Evolutionary conservation across 2,113 vertebrate genomes (phyloP), one percentile per base, ranked within the genome.

Genomic region (Hippocampus guttulatus): DNA sequence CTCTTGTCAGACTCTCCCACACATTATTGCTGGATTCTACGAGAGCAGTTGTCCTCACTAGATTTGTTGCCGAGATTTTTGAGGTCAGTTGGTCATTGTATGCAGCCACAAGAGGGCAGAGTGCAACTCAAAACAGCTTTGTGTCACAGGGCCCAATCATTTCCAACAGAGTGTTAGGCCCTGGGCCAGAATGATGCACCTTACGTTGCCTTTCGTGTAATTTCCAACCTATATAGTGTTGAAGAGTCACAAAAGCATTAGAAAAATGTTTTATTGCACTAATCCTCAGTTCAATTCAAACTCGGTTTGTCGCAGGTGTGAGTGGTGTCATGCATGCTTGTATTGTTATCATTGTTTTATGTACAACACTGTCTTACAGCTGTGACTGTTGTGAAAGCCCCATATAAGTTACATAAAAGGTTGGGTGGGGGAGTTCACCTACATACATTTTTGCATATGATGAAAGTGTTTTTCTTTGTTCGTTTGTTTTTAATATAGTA

Each of bases 61-160:
- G 27, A 27, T 61, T 18, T 61, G 27, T 61, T 33, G 58, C 7
- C 27, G 3, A 16, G 27, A 51, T 63, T 70, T 75, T 71, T 6
- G 18, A 67, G 41, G 68, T 58, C 14, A 65, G 38, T n/a, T 76
- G 67, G 33, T 51, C 64, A 67, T 62, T 45, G 57, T 57, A 38
- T 55, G 23, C 52, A 14, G 82, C 92, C 92, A 92, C 88, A 83
- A 92, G 92, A 79, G 90, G 92, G 90, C 91, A 92, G 88, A 85
- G 68, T 81, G 66, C 78, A 82, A 69, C 88, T 87, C 75, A 82
- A 84, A 77, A 82, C 75, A 77, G 62, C 61, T 54, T 73, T 73
- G 75, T 78, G 65, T 64, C 81, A 62, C 10, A 18, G 69, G 57
- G 66, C 4, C 71, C 67, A 30, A 65, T 75, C 45, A 67, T 47